Evolutionary conservation across 1,140 invertebrate genomes (phyloP).

Genomic region (Agrilus planipennis): DNA sequence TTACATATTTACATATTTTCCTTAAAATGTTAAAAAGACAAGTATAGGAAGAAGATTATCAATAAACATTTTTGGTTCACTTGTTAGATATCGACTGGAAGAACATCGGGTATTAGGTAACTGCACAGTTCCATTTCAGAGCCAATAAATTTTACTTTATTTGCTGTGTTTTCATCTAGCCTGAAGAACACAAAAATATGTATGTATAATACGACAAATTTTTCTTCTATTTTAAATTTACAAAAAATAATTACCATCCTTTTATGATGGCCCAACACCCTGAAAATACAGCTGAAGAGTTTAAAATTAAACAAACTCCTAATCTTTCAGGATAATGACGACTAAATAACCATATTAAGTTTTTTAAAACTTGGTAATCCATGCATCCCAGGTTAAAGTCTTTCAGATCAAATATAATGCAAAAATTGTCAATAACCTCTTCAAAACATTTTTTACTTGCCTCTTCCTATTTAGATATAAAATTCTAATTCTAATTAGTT

Average conservation of each 20-base stretch:
- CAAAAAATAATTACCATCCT: conserved; percentile 42
- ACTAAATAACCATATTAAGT: conserved; percentile 61
- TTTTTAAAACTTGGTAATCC: conserved; percentile 66
- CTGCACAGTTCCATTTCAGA: conserved; percentile 56
- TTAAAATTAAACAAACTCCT: conserved; percentile 58
- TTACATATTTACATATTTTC: too few species aligned
- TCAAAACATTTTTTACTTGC: conserved; percentile 65
- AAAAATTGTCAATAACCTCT: conserved; percentile 64
- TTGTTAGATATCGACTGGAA: too few species aligned
- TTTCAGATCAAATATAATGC: conserved; percentile 63
- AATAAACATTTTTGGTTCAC: too few species aligned
- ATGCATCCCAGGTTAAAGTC: conserved; percentile 60
- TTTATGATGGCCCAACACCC: conserved; percentile 63
- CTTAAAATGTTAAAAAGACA: too few species aligned
- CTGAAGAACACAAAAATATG: conserved; percentile 34
- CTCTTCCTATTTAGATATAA: conserved; percentile 44
- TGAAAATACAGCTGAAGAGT: conserved; percentile 56
- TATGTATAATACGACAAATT: conserved; percentile 3
- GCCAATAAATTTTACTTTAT: conserved; percentile 58
- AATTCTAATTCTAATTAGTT: too few species aligned
- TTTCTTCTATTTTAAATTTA: too few species aligned
- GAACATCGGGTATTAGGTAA: conserved; percentile 62
- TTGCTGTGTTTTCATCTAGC: conserved; percentile 62
- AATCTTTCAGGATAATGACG: conserved; percentile 65
- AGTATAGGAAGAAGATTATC: too few species aligned